phyloP scores from a whole-genome alignment of 2,113 vertebrate genomes.

The Ramphastos sulfuratus region DNA sequence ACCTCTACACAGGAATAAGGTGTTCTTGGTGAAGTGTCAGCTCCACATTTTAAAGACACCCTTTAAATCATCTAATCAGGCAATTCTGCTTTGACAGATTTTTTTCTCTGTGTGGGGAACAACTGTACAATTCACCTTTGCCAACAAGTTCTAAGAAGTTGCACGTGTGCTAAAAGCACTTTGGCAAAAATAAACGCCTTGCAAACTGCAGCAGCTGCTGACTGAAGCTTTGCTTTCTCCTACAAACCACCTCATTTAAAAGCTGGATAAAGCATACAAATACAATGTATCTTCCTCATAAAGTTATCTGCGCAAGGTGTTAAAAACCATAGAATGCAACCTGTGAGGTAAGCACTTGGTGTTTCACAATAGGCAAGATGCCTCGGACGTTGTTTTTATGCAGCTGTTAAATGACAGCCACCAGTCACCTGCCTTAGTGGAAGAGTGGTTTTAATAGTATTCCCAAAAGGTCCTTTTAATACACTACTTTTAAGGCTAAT shows the following conservation, averaged over 20 bases:
- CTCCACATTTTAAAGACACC: background rate
- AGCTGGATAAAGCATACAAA: background rate
- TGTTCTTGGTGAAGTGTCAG: background rate
- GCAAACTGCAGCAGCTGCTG: background rate
- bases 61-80: background rate
- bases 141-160: background rate
- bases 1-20: background rate
- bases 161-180: rapidly evolving
- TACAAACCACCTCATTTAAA: background rate
- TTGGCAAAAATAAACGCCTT: background rate
- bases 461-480: background rate
- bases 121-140: background rate
- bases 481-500: rapidly evolving
- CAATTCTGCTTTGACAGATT: background rate
- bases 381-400: rapidly evolving
- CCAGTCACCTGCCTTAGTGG: rapidly evolving
- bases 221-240: background rate
- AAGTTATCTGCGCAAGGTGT: rapidly evolving
- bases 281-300: too few relatives aligned
- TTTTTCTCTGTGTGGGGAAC: background rate
- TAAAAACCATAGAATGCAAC: rapidly evolving
- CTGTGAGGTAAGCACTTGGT: rapidly evolving
- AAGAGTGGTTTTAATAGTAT: rapidly evolving
- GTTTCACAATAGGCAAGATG: rapidly evolving
- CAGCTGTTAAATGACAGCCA: rapidly evolving